These are phyloP conservation scores for Heterodera filipjevi DNA, from an alignment of 2,888 invertebrate genomes.

Conservation along the genomic window DNA sequence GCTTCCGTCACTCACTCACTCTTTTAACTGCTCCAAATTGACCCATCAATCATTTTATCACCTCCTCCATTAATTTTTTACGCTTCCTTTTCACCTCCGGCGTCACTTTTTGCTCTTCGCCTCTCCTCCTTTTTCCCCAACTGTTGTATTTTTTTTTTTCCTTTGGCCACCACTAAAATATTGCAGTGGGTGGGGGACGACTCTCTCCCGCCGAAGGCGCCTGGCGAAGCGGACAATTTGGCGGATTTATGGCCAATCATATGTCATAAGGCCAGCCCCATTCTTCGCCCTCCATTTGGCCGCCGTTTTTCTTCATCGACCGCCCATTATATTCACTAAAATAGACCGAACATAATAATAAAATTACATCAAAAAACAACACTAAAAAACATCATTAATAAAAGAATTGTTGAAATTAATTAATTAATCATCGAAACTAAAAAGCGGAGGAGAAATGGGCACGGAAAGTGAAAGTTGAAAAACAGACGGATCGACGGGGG, in stretches of 20 bases:
- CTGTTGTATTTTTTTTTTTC: neutral
- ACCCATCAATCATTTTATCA: neutral
- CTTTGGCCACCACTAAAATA: slow-evolving; percentile 1
- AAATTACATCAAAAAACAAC: neutral
- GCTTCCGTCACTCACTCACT: no score
- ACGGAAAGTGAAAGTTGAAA: neutral
- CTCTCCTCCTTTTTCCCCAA: neutral
- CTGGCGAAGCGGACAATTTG: slow-evolving; percentile 12
- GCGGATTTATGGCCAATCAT: slow-evolving; percentile 10
- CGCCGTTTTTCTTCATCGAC: neutral
- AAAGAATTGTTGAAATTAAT: neutral
- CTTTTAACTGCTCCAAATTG: neutral
- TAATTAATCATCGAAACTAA: neutral
- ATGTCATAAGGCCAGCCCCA: neutral
- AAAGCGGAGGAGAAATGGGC: neutral
- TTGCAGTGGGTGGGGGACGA: neutral
- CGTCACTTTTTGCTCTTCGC: neutral
- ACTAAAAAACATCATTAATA: neutral
- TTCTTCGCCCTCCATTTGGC: neutral
- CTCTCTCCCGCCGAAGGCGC: neutral
- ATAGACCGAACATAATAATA: neutral
- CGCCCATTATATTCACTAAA: neutral
- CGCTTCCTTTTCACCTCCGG: neutral
- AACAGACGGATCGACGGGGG: no score
- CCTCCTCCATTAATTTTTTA: neutral